phyloP scores from a whole-genome alignment of 2,797 vertebrate species.

The Ctenochaetus hawaiiensis region DNA sequence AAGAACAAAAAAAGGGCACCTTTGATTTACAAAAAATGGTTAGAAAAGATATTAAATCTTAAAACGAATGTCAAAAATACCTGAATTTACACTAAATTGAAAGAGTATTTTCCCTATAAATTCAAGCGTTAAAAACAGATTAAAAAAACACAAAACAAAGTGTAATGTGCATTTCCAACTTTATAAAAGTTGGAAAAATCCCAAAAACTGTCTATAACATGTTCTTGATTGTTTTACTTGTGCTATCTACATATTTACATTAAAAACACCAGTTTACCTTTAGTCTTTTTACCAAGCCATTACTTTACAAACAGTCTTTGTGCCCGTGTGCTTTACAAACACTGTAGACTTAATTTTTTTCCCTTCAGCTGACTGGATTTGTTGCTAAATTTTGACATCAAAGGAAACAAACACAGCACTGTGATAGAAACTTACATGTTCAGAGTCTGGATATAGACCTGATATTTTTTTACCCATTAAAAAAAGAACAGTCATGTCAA shows the following conservation, averaged over 20 bases:
- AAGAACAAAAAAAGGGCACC: background rate
- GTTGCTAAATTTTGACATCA: background rate
- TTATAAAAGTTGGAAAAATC: background rate
- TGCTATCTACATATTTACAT: constrained; percentile 60
- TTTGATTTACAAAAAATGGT: background rate
- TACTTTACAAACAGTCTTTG: background rate
- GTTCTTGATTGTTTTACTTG: background rate
- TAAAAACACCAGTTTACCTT: background rate
- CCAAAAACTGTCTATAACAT: too few species aligned
- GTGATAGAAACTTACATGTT: background rate
- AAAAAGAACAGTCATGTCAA: background rate
- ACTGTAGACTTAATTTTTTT: background rate
- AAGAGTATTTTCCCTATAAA: constrained; percentile 6
- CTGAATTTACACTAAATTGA: constrained; percentile 6
- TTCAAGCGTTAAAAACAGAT: background rate
- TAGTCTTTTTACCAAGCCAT: background rate
- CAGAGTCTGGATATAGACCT: background rate
- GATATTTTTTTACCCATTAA: background rate
- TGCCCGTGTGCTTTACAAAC: background rate
- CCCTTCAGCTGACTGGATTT: background rate
- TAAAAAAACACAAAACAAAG: background rate
- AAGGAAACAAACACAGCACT: background rate
- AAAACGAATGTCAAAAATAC: background rate
- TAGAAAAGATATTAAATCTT: background rate
- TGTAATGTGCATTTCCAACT: background rate